Evolutionary conservation across 2,113 vertebrate genomes (phyloP), one percentile per base, ranked within the genome.

Genomic region (Oncorhynchus mykiss): DNA sequence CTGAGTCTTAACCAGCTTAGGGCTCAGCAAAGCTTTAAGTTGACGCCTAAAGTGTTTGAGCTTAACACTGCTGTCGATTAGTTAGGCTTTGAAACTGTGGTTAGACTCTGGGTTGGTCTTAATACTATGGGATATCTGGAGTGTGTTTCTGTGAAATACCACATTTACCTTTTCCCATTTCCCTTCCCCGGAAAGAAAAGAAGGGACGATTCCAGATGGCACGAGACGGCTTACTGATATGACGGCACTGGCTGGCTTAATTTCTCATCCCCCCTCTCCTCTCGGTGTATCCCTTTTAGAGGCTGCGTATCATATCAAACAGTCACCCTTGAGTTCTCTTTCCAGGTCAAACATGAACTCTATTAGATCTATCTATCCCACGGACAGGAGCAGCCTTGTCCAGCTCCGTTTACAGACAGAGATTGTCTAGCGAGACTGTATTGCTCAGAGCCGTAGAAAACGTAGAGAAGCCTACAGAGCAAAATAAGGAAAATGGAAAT

Each of bases 51-150:
- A 81, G 84, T 76, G 1, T 24, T 24, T 48, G 34, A 48, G 34
- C 80, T 89, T 84, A 84, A 67, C 60, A 31, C 48, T 45, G 85
- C 65, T 71, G 69, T 78, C 80, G 89, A 87, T 87, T 82, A 84
- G 59, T 48, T 80, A 70, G 24, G 67, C 29, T 57, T 68, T 70
- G 39, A 45, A 45, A 45, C 2, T 11, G 9, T 77, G 4, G 65
- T 57, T 73, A 71, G 66, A 34, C 34, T 14, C n/a, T 22, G 16
- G 24, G 51, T 80, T 49, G 65, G 64, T 79, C 81, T 81, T 14
- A 77, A 72, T 59, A 82, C 70, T 72, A 16, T 3, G 12, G 24
- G n/a, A 81, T 34, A 84, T 65, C 76, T 48, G 76, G 75, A 74
- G 71, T 45, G 75, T 76, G 75, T 73, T 86, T 85, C 48, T 22